Evolutionary conservation across 2,888 invertebrate genomes (phyloP).

Genomic region (Stratiomys singularior): DNA sequence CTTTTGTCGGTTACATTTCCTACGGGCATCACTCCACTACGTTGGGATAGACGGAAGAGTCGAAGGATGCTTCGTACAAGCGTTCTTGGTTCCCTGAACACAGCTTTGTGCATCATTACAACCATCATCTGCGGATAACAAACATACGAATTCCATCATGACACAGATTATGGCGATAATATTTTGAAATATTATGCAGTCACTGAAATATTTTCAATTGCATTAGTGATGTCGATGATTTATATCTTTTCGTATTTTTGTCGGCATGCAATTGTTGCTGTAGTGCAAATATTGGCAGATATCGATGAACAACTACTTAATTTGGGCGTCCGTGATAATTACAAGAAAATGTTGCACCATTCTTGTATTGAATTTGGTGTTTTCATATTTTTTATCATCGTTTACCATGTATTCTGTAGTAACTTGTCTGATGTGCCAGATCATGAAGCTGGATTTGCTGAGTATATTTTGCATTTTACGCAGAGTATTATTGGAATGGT

Average conservation of each 20-base stretch:
- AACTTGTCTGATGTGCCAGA: background rate
- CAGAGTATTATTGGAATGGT: background rate
- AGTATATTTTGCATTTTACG: background rate
- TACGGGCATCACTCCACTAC: conserved; percentile 10
- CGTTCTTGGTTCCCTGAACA: background rate
- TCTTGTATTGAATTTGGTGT: conserved; percentile 52
- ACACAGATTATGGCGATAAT: conserved; percentile 59
- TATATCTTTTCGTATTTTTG: conserved; percentile 40
- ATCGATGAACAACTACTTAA: conserved; percentile 16
- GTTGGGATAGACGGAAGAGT: background rate
- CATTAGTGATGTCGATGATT: conserved; percentile 57
- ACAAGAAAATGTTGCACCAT: conserved; percentile 25
- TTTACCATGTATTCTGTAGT: background rate
- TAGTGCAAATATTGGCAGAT: conserved; percentile 17
- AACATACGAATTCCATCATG: conserved; percentile 59
- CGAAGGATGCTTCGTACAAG: background rate
- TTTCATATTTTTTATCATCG: background rate
- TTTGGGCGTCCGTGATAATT: conserved; percentile 26
- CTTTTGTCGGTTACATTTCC: conserved; percentile 3
- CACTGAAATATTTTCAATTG: conserved; percentile 51
- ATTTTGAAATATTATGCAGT: background rate
- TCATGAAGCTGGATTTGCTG: background rate
- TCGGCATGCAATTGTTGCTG: background rate
- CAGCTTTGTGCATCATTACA: background rate
- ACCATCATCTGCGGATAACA: background rate